Percentiles rank a stretch among this genome's conserved stretches.
phyloP scores from a whole-genome alignment of 1,140 invertebrate genomes.

The Drosophila athabasca region DNA sequence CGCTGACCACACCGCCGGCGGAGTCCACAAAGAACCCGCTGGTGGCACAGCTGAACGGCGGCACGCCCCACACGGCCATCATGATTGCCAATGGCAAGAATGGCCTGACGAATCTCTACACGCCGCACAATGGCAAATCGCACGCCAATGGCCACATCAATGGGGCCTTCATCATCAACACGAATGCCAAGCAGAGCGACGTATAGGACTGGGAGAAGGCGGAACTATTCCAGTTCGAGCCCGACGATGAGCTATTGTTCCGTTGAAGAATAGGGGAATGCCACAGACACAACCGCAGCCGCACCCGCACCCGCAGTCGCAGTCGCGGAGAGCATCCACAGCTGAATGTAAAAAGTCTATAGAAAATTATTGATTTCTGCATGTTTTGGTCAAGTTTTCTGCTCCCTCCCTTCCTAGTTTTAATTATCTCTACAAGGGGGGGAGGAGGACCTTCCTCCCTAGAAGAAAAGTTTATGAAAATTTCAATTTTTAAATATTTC shows the following conservation, averaged over 20 bases:
- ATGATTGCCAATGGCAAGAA: conserved; percentile 79
- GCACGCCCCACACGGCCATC: conserved; percentile 72
- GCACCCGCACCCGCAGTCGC: conserved; percentile 30
- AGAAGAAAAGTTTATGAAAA: conserved; percentile 49
- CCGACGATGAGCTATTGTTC: conserved; percentile 73
- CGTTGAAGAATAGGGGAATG: conserved; percentile 29
- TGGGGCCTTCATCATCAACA: conserved; percentile 83
- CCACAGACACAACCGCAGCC: conserved; percentile 39
- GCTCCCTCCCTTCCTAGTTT: conserved; percentile 40
- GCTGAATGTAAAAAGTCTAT: conserved; percentile 45
- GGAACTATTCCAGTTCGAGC: conserved; percentile 73
- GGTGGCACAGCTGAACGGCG: conserved; percentile 77
- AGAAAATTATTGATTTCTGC: conserved; percentile 34
- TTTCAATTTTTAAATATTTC: conserved; percentile 74
- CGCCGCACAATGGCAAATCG: conserved; percentile 55
- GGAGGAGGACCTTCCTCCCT: background rate
- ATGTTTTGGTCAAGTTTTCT: conserved; percentile 42
- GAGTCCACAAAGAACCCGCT: conserved; percentile 83
- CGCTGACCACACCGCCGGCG: conserved; percentile 83
- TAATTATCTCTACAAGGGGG: conserved; percentile 19
- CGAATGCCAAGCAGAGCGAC: conserved; percentile 83
- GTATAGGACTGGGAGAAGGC: conserved; percentile 83
- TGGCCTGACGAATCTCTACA: conserved; percentile 59
- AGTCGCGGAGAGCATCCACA: conserved; percentile 27
- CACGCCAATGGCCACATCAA: conserved; percentile 78